Conservation (phyloP, 30 jellyfish, hydroid and myxozoan genomes). For the Morbakka virulenta region DNA sequence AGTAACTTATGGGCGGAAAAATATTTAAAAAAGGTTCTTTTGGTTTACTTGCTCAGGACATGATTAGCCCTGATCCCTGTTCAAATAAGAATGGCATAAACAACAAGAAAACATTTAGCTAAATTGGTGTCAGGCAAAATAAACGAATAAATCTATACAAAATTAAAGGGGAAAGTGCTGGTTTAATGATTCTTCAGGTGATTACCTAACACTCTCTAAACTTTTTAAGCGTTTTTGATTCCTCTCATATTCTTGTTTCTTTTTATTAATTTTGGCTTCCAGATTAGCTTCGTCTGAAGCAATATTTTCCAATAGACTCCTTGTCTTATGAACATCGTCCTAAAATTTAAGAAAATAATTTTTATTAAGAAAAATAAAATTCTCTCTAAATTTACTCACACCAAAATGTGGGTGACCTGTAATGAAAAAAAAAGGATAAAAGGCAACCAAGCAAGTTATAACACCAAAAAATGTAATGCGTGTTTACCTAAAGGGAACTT, state of each 20-base stretch:
- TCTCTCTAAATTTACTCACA: background rate
- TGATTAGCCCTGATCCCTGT: too few species aligned
- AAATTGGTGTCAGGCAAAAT: too few species aligned
- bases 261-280: conserved; percentile 92
- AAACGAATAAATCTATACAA: too few species aligned
- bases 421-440: background rate
- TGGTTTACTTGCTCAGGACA: too few species aligned
- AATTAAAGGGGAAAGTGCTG: too few species aligned
- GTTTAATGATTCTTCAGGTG: too few species aligned
- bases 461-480: too few species aligned
- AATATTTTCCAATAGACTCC: conserved; percentile 71
- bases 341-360: background rate
- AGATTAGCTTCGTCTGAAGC: conserved; percentile 98
- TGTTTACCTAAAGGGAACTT: background rate
- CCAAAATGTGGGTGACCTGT: background rate
- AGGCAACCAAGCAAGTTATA: too few species aligned
- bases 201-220: conserved; percentile 88
- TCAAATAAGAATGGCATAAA: too few species aligned
- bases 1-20: too few species aligned
- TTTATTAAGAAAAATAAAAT: background rate
- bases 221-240: conserved; percentile 86
- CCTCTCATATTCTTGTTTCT: conserved; percentile 84
- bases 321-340: conserved; percentile 71
- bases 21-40: too few species aligned
- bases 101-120: too few species aligned